Base-by-base conservation (phyloP, 2,888 invertebrate genomes). In the Clivina fossor region DNA sequence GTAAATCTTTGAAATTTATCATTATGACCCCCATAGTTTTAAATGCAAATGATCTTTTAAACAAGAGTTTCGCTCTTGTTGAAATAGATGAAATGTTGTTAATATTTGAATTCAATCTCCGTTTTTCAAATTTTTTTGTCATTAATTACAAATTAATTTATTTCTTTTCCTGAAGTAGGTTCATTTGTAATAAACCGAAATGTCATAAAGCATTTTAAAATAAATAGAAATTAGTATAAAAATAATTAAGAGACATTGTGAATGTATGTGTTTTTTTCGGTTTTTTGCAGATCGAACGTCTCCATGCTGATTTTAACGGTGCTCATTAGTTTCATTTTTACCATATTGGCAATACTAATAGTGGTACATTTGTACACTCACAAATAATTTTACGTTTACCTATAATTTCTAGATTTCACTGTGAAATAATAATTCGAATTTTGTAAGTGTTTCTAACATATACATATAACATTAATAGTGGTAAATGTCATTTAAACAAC, bases 311-410 rank as follows among this genome's bases (percentile, higher is more conserved):
- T 85, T 71, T 77, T 86, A 74, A 85, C 85, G 71, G 83, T 85
- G 69, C 80, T 85, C 63, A 82, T 85, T 76, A 82, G 83, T 75
- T 84, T 86, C 73, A 82, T 86, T 75, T 84, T 84, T 78, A 84
- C 84, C 61, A 83, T 85, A 76, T 78, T 86, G 76, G 84, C 84
- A 72, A 83, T 86, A 72, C 78, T 86, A 69, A 79, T 86, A 78
- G 78, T 86, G 70, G 82, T 85, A 71, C 85, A 81, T 57, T 57
- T 57, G 56, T 56, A 59, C 56, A 59, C 58, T 37, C 57, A 58
- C 44, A 55, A 37, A 40, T 55, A 55, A 47, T n/a, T 47, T 50
- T 55, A 38, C 20, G 30, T 55, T 55, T 47, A 24, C 18, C 26
- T 26, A 5, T 46, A 46, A 33, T 44, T 44, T 53, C 37, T 47